Evolutionary conservation across 2,797 vertebrate species (phyloP), one percentile per base, ranked within the genome.

Genomic region (Mormyrus hasselquistii): DNA sequence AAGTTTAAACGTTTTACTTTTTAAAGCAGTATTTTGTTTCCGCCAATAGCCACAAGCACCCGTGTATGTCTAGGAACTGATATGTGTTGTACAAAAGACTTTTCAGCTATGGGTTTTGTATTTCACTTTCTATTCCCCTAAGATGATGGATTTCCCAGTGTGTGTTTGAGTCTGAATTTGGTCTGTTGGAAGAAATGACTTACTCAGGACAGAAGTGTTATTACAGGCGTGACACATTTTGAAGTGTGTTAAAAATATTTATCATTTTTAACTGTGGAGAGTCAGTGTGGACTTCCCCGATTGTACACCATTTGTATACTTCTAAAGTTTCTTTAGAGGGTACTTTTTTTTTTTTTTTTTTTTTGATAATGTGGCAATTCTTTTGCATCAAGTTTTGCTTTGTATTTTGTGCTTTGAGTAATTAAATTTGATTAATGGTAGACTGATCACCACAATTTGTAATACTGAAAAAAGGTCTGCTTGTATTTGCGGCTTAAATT

Each of bases 401-500:
- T 88, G 38, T 89, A 22, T 53, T 44, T 86, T 12, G 16, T 76
- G 25, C 69, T 38, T 44, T 52, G 55, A 50, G 76, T 73, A 91
- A 55, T 19, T 44, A 86, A 88, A 84, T 90, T 47, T 90, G 65
- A 62, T 65, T 62, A 55, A 86, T 85, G 73, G 53, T 87, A 59
- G 29, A 65, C 73, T 49, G 89, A 92, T 86, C 22, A 86, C 89
- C 41, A 88, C 83, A 16, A 34, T 90, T 92, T 90, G 49, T 91
- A 89, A 86, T 88, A 87, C 12, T 88, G 90, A 89, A 69, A 87
- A 83, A 88, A 41, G 41, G 22, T 53, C 92, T 91, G 89, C 85
- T 55, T 88, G 89, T 89, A 95, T 92, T 94, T 94, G 90, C 92
- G 53, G 86, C 86, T 93, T 90, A 29, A 55, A 34, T 65, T 73